Evolutionary conservation across 64 coral and sea anemone genomes (phyloP).

Genomic region (Stichodactyla mertensii): DNA sequence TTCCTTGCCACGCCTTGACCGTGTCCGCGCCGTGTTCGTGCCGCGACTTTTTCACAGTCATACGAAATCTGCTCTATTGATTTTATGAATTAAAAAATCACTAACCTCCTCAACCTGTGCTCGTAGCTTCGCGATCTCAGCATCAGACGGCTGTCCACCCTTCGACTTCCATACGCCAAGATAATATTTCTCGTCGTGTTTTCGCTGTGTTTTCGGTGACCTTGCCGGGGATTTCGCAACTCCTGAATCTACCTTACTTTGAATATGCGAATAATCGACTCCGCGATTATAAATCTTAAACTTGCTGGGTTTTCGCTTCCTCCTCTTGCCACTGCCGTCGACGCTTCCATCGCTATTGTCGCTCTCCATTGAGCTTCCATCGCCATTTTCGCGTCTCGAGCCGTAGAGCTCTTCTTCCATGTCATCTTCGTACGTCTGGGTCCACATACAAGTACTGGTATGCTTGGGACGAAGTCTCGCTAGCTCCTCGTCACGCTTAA

Average conservation of each 20-base stretch:
- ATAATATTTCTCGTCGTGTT: constrained; percentile 4
- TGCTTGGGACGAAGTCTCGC: constrained; percentile 30
- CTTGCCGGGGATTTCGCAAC: neutral
- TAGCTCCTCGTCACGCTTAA: constrained; percentile 57
- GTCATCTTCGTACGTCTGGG: constrained; percentile 38
- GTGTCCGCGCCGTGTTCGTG: too few species aligned
- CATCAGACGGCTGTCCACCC: neutral
- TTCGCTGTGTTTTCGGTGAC: neutral
- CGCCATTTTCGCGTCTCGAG: neutral
- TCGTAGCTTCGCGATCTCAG: neutral
- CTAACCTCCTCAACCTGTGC: constrained; percentile 16
- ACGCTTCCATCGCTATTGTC: constrained; percentile 29
- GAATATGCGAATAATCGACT: constrained; percentile 66
- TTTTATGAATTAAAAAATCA: neutral
- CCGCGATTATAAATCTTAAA: constrained; percentile 60
- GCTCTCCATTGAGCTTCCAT: constrained; percentile 14
- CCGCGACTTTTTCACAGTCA: too few species aligned
- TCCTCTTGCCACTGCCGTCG: neutral
- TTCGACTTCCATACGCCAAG: neutral
- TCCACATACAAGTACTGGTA: constrained; percentile 38
- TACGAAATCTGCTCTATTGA: too few species aligned
- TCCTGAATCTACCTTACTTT: constrained; percentile 55
- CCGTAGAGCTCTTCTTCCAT: neutral
- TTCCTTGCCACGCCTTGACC: too few species aligned
- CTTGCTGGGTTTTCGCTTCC: constrained; percentile 29